A percentile compares a stretch with the other conserved stretches of the same genome.
Evolutionary conservation across 2,113 vertebrate genomes (phyloP).

Genomic region (Rafetus swinhoei): DNA sequence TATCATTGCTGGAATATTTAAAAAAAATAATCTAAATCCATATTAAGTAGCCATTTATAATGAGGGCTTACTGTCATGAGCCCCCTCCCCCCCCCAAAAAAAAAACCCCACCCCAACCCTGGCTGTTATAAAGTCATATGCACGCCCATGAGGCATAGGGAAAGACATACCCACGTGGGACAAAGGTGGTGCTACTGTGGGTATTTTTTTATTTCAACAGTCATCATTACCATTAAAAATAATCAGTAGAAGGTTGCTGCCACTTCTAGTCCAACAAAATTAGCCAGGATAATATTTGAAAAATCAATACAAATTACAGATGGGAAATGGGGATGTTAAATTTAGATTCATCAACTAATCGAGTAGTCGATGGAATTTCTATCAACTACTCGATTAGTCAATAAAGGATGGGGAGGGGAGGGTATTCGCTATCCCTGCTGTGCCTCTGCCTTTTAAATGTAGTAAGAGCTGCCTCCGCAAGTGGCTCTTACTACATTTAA

Average conservation of each 20-base stretch:
- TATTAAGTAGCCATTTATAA: background rate
- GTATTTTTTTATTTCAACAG: background rate
- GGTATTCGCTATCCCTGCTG: too few relatives aligned
- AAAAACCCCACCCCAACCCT: too few relatives aligned
- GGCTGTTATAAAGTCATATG: background rate
- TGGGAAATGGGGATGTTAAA: background rate
- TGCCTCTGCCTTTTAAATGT: too few relatives aligned
- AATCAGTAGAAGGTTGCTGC: background rate
- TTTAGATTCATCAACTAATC: too few relatives aligned
- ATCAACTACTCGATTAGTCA: too few relatives aligned
- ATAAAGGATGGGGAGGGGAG: too few relatives aligned
- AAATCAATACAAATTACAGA: background rate
- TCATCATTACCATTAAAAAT: background rate
- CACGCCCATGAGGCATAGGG: background rate
- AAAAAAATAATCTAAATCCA: background rate
- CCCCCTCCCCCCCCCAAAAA: background rate
- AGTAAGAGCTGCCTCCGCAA: too few relatives aligned
- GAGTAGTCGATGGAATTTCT: too few relatives aligned
- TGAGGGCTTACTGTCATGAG: accelerated
- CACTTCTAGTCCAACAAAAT: background rate
- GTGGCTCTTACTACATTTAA: too few relatives aligned
- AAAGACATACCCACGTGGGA: background rate
- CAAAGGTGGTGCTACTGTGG: background rate
- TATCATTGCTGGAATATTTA: background rate
- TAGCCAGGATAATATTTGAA: background rate